Percentiles rank a stretch among this genome's conserved stretches.
phyloP scores from a whole-genome alignment of 1,140 invertebrate genomes.

The Stenopsyche tienmushanensis region DNA sequence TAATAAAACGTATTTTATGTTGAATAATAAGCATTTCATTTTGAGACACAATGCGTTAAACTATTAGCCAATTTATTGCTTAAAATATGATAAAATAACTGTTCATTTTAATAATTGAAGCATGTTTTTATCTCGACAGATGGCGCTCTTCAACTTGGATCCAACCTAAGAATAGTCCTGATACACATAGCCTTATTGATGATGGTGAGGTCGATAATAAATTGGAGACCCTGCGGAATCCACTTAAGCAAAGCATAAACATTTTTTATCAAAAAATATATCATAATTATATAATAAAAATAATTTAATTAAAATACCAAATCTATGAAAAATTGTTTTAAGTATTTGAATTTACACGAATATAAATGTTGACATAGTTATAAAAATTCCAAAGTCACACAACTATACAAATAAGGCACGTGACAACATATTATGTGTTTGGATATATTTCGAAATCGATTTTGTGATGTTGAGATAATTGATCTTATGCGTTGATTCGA shows the following conservation, averaged over 20 bases:
- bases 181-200: background rate
- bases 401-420: background rate
- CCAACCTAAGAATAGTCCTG: background rate
- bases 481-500: too few relatives aligned
- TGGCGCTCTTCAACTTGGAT: background rate
- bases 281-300: background rate
- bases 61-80: too few relatives aligned
- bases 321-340: too few relatives aligned
- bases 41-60: too few relatives aligned
- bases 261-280: conserved; percentile 4
- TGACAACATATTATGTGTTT: background rate
- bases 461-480: too few relatives aligned
- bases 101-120: too few relatives aligned
- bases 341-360: too few relatives aligned
- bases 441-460: too few relatives aligned
- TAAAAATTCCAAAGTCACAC: background rate
- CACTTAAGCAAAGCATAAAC: background rate
- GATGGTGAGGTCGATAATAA: background rate
- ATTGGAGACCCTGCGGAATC: background rate
- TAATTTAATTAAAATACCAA: too few relatives aligned
- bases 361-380: background rate
- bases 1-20: too few relatives aligned
- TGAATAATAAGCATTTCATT: too few relatives aligned
- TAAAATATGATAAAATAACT: too few relatives aligned
- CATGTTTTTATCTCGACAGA: background rate